Evolutionary conservation across 2,113 vertebrate species (phyloP).

Genomic region (Gambusia affinis): DNA sequence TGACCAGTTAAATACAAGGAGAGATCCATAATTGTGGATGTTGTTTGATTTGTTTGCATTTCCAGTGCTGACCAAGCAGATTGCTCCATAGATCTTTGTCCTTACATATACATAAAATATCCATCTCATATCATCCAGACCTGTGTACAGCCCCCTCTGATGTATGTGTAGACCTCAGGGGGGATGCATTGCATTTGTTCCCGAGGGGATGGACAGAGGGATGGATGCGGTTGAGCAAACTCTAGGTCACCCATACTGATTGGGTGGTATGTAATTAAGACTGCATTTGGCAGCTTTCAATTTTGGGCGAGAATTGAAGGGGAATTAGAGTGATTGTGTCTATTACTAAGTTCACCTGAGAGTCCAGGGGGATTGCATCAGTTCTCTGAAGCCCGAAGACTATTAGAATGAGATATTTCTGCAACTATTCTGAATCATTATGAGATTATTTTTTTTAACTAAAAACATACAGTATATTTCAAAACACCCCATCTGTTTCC

Average conservation of each 20-base stretch:
- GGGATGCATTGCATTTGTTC: slow-evolving; percentile 51
- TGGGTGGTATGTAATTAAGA: slow-evolving; percentile 77
- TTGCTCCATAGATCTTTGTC: slow-evolving; percentile 66
- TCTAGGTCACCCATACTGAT: slow-evolving; percentile 75
- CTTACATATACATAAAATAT: slow-evolving; percentile 76
- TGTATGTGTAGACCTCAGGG: slow-evolving; percentile 60
- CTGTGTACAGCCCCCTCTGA: slow-evolving; percentile 57
- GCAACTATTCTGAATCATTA: slow-evolving; percentile 8
- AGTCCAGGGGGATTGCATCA: slow-evolving; percentile 51
- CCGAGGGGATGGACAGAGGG: slow-evolving; percentile 30
- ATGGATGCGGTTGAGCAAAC: slow-evolving; percentile 30
- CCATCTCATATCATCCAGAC: slow-evolving; percentile 57
- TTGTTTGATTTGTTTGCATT: slow-evolving; percentile 72
- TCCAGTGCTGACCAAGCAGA: slow-evolving; percentile 80
- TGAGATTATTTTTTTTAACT: slow-evolving; percentile 17
- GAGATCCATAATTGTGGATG: slow-evolving; percentile 73
- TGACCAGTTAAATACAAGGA: slow-evolving; percentile 72
- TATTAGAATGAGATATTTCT: slow-evolving; percentile 15
- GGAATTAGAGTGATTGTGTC: slow-evolving; percentile 76
- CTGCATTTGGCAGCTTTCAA: slow-evolving; percentile 73
- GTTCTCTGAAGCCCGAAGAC: slow-evolving; percentile 30
- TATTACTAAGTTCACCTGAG: slow-evolving; percentile 74
- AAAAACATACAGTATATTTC: slow-evolving; percentile 7
- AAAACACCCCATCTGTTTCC: slow-evolving; percentile 26
- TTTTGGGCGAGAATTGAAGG: slow-evolving; percentile 78